Base-by-base conservation (phyloP, 1,140 invertebrate species). In the Drosophila arizonae region DNA sequence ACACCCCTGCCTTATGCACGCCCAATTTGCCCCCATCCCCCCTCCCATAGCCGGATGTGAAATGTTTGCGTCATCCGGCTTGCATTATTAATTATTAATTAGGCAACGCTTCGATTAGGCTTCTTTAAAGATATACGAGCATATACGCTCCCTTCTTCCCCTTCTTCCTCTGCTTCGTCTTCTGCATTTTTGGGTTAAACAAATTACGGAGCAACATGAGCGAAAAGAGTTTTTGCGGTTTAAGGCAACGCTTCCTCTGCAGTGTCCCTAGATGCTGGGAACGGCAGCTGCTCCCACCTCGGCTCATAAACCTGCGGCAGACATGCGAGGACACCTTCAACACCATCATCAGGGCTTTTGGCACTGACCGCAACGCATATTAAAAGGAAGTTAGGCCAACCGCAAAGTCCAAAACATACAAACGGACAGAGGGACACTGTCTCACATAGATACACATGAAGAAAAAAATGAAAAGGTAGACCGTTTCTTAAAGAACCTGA, bases 341-440 rank as follows among this genome's bases (percentile, higher is more conserved):
- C 26, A 55, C 52, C 21, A 24, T 55, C 52, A 55, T 55, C 30
- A 55, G 30, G 21, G 52, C 30, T 36, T 28, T 54, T 39, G 36
- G 46, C 24, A 39, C 43, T 54, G 60, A 86, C 81, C 81, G 54
- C 81, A 86, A 72, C 10, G 58, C 51, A 52, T 66, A 77, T 56
- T 77, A 71, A 84, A 74, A 76, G 68, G 66, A 78, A 58, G 62
- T 76, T 65, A 65, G 62, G 66, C 52, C 39, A 10, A 74, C 58
- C 68, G 52, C 75, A 73, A 73, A 57, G 36, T 51, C 21, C 28
- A 65, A 60, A 17, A 15, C 28, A 46, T 45, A 73, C 76, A 65
- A 43, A 36, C 39, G 33, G 43, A 36, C 33, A 51, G 10, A 51
- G 13, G 50, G 15, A 24, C 21, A 28, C 6, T 33, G n/a, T 10